Base-by-base conservation (phyloP, 2,888 invertebrate species). In the Podotricha telesiphe region DNA sequence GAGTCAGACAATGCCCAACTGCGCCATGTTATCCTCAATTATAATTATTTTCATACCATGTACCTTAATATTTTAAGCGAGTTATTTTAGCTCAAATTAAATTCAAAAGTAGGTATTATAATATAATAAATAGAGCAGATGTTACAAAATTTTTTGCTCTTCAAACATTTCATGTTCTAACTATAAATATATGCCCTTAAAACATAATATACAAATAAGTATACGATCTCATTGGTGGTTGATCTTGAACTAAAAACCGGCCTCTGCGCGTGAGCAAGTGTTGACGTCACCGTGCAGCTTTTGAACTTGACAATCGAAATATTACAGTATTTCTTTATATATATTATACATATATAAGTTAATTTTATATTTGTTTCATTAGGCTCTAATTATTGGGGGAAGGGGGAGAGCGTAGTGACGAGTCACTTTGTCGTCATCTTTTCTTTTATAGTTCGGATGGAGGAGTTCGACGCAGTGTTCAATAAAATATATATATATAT, bases 231-330 rank as follows among this genome's bases (percentile, higher is more conserved):
- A 70, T 68, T 84, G 81, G 75, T 72, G 70, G 78, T 76, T 86
- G 90, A 82, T 90, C 90, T 90, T 91, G 89, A 89, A 87, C 86
- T 82, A 85, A 82, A 86, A 88, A 88, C 85, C 85, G 85, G 85
- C 81, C 76, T 75, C 76, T 67, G 73, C 67, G 71, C 70, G 69
- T 65, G 69, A 67, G 69, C 67, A 65, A 51, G 64, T 72, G 74
- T 20, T 76, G 74, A 74, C 76, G 76, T 76, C 75, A 76, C 40
- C 73, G n/a, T 65, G 47, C 48, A 67, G 55, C 66, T 71, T 71
- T 68, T 73, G 71, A 73, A 74, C 74, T 73, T 74, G 73, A 72
- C 69, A 65, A 65, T 70, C 67, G 69, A 65, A 47, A 47, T 34
- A 34, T 19, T 48, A 28, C 6, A 28, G 19, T 28, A 37, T 10